Evolutionary conservation across 2,888 invertebrate species (phyloP).

Genomic region (Orchesellides sinensis): DNA sequence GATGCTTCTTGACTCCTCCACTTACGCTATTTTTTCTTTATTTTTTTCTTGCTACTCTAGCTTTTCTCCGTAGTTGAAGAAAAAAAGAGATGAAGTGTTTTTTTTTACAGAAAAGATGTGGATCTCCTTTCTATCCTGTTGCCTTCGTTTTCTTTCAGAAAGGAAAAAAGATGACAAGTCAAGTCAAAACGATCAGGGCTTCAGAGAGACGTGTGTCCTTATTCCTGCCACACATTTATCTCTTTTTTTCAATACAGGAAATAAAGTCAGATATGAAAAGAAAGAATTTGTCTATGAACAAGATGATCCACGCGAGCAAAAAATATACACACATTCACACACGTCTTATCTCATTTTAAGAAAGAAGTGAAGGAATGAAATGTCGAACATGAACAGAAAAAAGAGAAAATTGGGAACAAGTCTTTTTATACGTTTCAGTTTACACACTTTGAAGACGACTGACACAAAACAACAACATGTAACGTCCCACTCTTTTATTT

Average conservation of each 20-base stretch:
- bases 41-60: neutral
- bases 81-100: constrained; percentile 5
- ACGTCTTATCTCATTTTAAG: neutral
- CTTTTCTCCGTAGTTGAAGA: neutral
- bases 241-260: neutral
- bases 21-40: neutral
- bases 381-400: constrained; percentile 3
- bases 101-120: neutral
- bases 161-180: constrained; percentile 11
- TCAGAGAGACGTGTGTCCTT: neutral
- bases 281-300: neutral
- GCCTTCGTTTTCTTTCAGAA: neutral
- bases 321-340: neutral
- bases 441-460: constrained; percentile 16
- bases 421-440: constrained; percentile 12
- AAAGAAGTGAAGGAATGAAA: neutral
- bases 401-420: neutral
- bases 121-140: neutral
- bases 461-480: constrained; percentile 1
- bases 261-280: neutral
- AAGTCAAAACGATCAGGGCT: neutral
- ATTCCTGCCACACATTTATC: neutral
- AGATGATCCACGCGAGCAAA: neutral
- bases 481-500: too few species aligned
- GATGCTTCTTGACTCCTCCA: constrained; percentile 18